Evolutionary conservation across 2,113 vertebrate species (phyloP), one percentile per base, ranked within the genome.

Genomic region (Tricholaema leucomelas): DNA sequence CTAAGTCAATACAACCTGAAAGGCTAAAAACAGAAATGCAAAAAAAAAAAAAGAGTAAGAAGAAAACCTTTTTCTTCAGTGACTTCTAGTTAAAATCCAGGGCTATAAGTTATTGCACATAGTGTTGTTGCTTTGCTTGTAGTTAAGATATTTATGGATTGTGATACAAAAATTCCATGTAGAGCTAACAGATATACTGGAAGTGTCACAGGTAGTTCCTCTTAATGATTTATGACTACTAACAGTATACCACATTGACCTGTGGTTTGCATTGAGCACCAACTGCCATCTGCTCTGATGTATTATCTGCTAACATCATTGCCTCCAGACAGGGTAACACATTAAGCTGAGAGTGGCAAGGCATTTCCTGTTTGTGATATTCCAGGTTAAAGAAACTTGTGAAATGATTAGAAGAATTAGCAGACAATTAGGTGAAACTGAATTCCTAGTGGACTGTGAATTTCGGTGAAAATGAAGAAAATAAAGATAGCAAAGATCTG

Each of bases 121-220:
- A 5, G 33, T 55, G 90, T 69, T 89, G 82, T 76, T 76, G 16
- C 61, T 96, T 96, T 87, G 59, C 59, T 74, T 88, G 82, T 81
- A 83, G 72, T 95, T 90, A 88, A 38, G 66, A 83, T 87, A 93
- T 90, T 93, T 94, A 90, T 91, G 82, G 70, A 33, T 87, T 93
- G 93, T 93, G 87, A 81, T 78, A 78, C 35, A 95, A 92, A 88
- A 91, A 91, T 94, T 97, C 89, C 65, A 54, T 84, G 86, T 81
- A 78, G 82, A 81, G 85, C 60, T 94, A 96, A 81, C 82, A 91
- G 93, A 96, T 81, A 94, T 95, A 90, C 88, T 94, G 90, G 44
- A 95, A 81, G 56, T 96, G 93, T 97, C 55, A 20, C 52, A 85
- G 85, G 35, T 91, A 97, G 91, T 96, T 97, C 95, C 94, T 96